These are phyloP conservation scores for Valencia hispanica DNA, from an alignment of 2,797 vertebrate species.

Conservation along the genomic window DNA sequence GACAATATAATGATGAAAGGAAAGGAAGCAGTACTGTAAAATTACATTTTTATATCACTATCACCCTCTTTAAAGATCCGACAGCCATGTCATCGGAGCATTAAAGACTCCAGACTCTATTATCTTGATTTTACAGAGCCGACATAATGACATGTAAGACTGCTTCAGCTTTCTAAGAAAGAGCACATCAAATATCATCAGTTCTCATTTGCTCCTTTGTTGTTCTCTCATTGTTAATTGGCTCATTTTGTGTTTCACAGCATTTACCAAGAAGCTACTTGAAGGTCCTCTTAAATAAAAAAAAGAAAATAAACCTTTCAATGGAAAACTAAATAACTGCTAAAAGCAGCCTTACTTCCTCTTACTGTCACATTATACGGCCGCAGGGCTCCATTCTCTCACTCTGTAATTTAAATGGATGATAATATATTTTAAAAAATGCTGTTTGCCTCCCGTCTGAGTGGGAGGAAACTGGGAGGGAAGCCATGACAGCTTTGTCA, in stretches of 20 bases:
- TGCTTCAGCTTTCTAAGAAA: background rate
- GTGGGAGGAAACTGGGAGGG: slow-evolving; percentile 9
- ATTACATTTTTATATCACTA: slow-evolving; percentile 31
- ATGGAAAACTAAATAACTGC: background rate
- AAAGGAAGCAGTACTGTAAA: slow-evolving; percentile 19
- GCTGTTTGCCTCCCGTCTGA: slow-evolving; percentile 19
- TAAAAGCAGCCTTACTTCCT: background rate
- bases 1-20: slow-evolving; percentile 18
- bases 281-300: background rate
- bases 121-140: slow-evolving; percentile 1
- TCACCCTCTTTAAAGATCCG: slow-evolving; percentile 23
- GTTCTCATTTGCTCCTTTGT: background rate
- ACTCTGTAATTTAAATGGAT: background rate
- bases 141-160: background rate
- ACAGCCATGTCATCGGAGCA: slow-evolving; percentile 6
- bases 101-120: slow-evolving; percentile 2
- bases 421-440: slow-evolving; percentile 11
- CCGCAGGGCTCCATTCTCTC: background rate
- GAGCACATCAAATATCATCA: background rate
- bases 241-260: background rate
- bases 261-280: background rate
- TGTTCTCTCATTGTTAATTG: background rate
- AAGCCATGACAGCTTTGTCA: slow-evolving; percentile 34
- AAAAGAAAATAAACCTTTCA: background rate
- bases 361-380: background rate